phyloP scores from a whole-genome alignment of 2,113 vertebrate genomes.

The Vidua macroura region DNA sequence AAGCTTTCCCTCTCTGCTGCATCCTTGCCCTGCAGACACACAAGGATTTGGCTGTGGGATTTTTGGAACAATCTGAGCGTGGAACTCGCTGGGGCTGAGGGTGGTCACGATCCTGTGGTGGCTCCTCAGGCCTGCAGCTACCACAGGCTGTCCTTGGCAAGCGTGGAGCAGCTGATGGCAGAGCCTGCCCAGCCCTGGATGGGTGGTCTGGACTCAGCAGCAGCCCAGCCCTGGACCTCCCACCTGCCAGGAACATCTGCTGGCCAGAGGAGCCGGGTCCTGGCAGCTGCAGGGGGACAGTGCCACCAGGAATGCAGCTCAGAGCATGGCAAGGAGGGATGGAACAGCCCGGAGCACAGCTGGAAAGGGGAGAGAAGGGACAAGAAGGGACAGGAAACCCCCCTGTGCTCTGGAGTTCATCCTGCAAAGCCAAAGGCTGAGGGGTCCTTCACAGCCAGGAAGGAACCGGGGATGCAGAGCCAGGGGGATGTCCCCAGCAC shows the following conservation, averaged over 20 bases:
- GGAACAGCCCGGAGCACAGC: background rate
- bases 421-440: background rate
- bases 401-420: background rate
- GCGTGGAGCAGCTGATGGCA: background rate
- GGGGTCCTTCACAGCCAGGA: background rate
- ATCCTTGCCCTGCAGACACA: background rate
- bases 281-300: background rate
- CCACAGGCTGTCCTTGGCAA: background rate
- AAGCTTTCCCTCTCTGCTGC: background rate
- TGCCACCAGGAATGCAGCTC: background rate
- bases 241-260: conserved; percentile 29
- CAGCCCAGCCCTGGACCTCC: conserved; percentile 3
- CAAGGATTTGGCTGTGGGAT: background rate
- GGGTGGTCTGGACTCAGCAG: background rate
- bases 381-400: background rate
- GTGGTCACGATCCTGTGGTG: background rate
- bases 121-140: background rate
- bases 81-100: background rate
- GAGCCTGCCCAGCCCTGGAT: background rate
- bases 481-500: background rate
- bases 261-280: background rate
- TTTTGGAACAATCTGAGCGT: background rate
- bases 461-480: fast-evolving
- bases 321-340: fast-evolving
- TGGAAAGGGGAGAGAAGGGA: background rate